Percentiles rank a stretch among this genome's conserved stretches.
These are phyloP conservation scores for Merluccius polli DNA, from an alignment of 2,797 vertebrate genomes.

Conservation along the genomic window DNA sequence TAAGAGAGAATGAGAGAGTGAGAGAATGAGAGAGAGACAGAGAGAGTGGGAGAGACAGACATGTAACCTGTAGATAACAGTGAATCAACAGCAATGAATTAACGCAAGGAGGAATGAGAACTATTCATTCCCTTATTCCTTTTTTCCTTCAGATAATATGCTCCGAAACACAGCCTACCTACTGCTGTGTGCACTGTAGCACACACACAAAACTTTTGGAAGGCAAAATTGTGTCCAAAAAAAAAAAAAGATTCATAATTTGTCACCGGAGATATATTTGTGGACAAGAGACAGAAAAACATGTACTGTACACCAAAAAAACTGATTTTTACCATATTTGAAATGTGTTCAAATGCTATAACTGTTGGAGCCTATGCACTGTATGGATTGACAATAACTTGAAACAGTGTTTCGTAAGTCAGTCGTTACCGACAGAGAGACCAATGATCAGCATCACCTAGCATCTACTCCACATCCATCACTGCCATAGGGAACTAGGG, in stretches of 20 bases:
- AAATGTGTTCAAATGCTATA: conserved; percentile 4
- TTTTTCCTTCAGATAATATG: neutral
- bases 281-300: conserved; percentile 13
- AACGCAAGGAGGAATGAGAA: neutral
- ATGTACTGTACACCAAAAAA: conserved; percentile 32
- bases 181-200: conserved; percentile 13
- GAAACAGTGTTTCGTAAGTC: conserved; percentile 9
- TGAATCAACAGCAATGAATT: neutral
- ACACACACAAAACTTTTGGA: conserved; percentile 24
- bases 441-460: conserved; percentile 42
- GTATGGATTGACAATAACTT: neutral
- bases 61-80: conserved; percentile 3
- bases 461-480: conserved; percentile 57
- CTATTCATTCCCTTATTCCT: neutral
- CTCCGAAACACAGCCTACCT: neutral
- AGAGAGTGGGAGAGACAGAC: neutral
- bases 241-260: neutral
- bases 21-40: conserved; percentile 4
- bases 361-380: neutral
- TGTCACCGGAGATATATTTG: neutral
- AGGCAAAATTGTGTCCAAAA: neutral
- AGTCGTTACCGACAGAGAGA: conserved; percentile 28
- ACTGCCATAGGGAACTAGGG: conserved; percentile 56
- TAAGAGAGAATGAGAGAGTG: conserved; percentile 1
- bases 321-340: conserved; percentile 1